Percentiles rank a stretch among this genome's conserved stretches.
These are phyloP conservation scores for Pseudolaguvia tuberculata DNA, from an alignment of 2,113 vertebrate species.

Conservation along the genomic window DNA sequence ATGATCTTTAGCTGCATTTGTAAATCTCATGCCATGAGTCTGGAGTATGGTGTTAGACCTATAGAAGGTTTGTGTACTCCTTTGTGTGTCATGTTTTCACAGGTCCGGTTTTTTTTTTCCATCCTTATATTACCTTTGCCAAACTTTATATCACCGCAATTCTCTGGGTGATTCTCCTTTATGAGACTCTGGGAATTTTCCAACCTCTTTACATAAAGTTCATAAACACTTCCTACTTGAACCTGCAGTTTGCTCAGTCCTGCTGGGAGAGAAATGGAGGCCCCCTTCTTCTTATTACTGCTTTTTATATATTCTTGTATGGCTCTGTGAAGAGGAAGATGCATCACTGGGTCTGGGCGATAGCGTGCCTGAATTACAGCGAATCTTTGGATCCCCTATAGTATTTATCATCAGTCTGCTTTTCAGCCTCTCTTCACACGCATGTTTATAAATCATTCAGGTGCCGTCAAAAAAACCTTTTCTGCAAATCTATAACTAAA, in stretches of 20 bases:
- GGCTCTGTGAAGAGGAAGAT: slow-evolving; percentile 8
- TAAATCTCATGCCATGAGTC: slow-evolving; percentile 16
- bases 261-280: slow-evolving; percentile 41
- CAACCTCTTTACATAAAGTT: slow-evolving; percentile 48
- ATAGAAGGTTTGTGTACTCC: slow-evolving; percentile 21
- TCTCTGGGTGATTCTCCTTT: slow-evolving; percentile 28
- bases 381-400: slow-evolving; percentile 28
- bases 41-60: slow-evolving; percentile 15
- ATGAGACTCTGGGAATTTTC: slow-evolving; percentile 36
- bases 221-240: slow-evolving; percentile 55
- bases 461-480: not conserved
- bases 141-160: slow-evolving; percentile 23
- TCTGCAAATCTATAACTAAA: not conserved
- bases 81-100: slow-evolving; percentile 28
- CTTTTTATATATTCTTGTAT: slow-evolving; percentile 45
- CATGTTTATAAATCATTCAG: slow-evolving; percentile 42
- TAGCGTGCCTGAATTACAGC: slow-evolving; percentile 26
- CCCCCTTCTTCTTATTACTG: slow-evolving; percentile 34
- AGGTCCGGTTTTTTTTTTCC: slow-evolving; percentile 25
- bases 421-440: slow-evolving; percentile 21
- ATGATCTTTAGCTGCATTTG: not conserved
- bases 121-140: slow-evolving; percentile 40
- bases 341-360: slow-evolving; percentile 36
- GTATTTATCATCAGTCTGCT: slow-evolving; percentile 36
- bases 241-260: slow-evolving; percentile 48